A percentile compares a stretch with the other conserved stretches of the same genome.
Evolutionary conservation across 2,797 vertebrate species (phyloP).

Genomic region (Melanitta fusca): DNA sequence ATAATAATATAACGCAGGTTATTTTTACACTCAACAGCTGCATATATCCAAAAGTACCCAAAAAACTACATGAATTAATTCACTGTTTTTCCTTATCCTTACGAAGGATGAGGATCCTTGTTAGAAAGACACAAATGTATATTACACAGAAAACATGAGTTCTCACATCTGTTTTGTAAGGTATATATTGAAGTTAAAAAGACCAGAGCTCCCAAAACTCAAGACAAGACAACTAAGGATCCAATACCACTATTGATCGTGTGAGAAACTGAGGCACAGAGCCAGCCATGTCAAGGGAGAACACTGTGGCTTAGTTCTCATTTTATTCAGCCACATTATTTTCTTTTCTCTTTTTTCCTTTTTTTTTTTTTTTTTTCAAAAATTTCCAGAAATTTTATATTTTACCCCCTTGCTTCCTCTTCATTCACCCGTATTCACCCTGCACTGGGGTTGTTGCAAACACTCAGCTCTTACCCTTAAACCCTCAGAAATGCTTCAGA

Average conservation of each 20-base stretch:
- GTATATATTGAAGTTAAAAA: not conserved
- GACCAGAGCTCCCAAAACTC: not conserved
- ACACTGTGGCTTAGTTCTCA: not conserved
- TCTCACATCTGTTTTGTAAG: not conserved
- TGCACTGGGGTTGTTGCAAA: not conserved
- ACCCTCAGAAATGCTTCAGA: not conserved
- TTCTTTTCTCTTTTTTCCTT: too few relatives aligned
- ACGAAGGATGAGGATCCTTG: not conserved
- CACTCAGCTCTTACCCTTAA: not conserved
- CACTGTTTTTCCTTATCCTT: not conserved
- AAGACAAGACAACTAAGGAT: not conserved
- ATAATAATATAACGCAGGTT: fast-evolving
- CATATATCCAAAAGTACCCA: not conserved
- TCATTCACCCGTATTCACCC: not conserved
- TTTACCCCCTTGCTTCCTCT: not conserved
- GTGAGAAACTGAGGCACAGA: not conserved
- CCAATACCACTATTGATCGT: fast-evolving
- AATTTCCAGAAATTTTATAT: not conserved
- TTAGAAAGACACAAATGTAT: not conserved
- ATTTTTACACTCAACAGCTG: not conserved
- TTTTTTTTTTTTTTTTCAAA: too few relatives aligned
- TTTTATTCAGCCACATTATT: not conserved
- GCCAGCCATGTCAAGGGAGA: fast-evolving
- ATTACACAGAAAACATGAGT: fast-evolving
- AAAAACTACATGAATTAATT: not conserved